Conservation (phyloP, 2,113 vertebrate species). For the Platycercus adscitus region DNA sequence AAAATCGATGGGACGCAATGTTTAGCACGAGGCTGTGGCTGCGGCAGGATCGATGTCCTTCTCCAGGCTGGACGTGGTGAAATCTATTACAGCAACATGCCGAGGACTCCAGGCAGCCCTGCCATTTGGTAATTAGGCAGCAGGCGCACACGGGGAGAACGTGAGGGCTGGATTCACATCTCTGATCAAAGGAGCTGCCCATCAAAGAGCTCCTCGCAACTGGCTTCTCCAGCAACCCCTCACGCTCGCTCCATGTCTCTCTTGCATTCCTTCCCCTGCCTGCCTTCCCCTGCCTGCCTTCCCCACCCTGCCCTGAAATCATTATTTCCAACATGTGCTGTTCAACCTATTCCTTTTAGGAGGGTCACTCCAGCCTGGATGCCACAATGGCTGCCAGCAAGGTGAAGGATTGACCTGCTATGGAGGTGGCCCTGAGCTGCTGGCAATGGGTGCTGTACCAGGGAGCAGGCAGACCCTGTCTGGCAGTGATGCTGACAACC, state of each 20-base stretch:
- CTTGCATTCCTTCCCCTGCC: neutral
- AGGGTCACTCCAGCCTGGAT: neutral
- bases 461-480: neutral
- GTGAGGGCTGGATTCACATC: slow-evolving; percentile 66
- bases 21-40: slow-evolving; percentile 44
- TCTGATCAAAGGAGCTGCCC: slow-evolving; percentile 69
- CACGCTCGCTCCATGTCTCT: neutral
- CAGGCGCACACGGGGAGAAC: slow-evolving; percentile 32
- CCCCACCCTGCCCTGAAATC: neutral
- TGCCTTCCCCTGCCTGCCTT: neutral
- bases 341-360: neutral
- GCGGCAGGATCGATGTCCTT: slow-evolving; percentile 66
- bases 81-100: slow-evolving; percentile 62
- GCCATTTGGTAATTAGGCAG: slow-evolving; percentile 59
- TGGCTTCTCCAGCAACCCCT: slow-evolving; percentile 5
- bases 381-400: fast-evolving
- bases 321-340: neutral
- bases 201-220: slow-evolving; percentile 55
- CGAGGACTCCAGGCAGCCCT: slow-evolving; percentile 15
- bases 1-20: slow-evolving; percentile 50
- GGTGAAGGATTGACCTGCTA: neutral
- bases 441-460: neutral
- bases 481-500: neutral
- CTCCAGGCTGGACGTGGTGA: slow-evolving; percentile 33
- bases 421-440: neutral